phyloP scores from a whole-genome alignment of 2,797 vertebrate genomes.

The Lithobates pipiens region DNA sequence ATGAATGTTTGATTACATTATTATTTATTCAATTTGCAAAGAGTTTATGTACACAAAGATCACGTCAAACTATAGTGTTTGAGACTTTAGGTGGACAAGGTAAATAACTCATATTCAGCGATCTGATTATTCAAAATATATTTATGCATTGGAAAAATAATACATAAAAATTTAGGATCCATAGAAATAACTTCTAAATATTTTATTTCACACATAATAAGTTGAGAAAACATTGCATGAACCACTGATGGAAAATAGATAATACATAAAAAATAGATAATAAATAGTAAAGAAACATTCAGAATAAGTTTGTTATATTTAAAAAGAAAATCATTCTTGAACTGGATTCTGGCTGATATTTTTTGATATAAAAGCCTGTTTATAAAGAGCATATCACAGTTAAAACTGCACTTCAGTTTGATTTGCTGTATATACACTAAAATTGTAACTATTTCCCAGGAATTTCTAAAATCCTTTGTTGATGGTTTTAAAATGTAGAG shows the following conservation, averaged over 20 bases:
- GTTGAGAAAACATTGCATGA: not conserved
- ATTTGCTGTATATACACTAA: not conserved
- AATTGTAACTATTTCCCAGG: not conserved
- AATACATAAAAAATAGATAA: not conserved
- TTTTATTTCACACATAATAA: not conserved
- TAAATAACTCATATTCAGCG: not conserved
- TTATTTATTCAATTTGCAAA: not conserved
- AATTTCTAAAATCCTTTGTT: not conserved
- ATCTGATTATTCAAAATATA: not conserved
- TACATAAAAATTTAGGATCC: not conserved
- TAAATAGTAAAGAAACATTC: not conserved
- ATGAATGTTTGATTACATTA: not conserved
- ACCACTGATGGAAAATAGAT: not conserved
- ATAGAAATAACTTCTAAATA: not conserved
- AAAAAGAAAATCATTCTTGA: not conserved
- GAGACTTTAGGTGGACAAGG: not conserved
- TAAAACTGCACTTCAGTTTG: not conserved
- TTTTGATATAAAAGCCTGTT: not conserved
- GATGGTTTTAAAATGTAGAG: constrained; percentile 38
- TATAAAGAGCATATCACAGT: not conserved
- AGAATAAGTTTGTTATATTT: not conserved
- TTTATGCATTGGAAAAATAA: not conserved
- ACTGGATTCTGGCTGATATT: not conserved
- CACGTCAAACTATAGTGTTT: not conserved
- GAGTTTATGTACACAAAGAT: not conserved